Base-by-base conservation (phyloP, 2,888 invertebrate species). In the Cataglyphis cursor region DNA sequence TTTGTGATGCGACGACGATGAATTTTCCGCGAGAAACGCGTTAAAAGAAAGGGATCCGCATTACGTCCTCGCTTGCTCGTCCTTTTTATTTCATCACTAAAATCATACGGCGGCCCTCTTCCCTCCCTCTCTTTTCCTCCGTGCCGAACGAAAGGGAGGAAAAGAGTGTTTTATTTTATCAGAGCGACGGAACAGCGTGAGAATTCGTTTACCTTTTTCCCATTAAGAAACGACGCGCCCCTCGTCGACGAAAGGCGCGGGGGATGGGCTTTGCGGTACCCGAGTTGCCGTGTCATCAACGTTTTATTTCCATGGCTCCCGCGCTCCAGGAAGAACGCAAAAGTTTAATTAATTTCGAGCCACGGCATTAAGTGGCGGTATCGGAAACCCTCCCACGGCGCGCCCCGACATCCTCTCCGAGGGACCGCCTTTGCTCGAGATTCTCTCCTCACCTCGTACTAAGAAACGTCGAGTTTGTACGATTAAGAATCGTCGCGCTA, bases 131-230 rank as follows among this genome's bases (percentile, higher is more conserved):
- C 76, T 74, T 70, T 81, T 24, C 48, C 70, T 75, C 81, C 82
- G 62, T 74, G 70, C 24, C 81, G 72, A 74, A 82, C 76, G 76
- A 82, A 65, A 84, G 84, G 66, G 84, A 76, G 74, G 78, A 21
- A 78, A 41, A 54, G 83, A 81, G 83, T 84, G 89, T 92, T 92
- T 93, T 91, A 92, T 92, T 93, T 91, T 91, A 91, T 90, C 89
- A 85, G 90, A 87, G 87, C 89, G 87, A 83, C 86, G 86, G 83
- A 92, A 91, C 90, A 91, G 92, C 89, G 92, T 91, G 93, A 93
- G 91, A 93, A 92, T 93, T 92, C 90, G 91, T 92, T 93, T 92
- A 91, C 92, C 89, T 92, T 93, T 91, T 91, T 90, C 88, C 92
- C 92, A 92, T 93, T 91, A 92, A 92, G 90, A 85, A 90, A 85